These are phyloP conservation scores for Platorchestia sp. DNA, from an alignment of 1,140 invertebrate species.

Conservation along the genomic window DNA sequence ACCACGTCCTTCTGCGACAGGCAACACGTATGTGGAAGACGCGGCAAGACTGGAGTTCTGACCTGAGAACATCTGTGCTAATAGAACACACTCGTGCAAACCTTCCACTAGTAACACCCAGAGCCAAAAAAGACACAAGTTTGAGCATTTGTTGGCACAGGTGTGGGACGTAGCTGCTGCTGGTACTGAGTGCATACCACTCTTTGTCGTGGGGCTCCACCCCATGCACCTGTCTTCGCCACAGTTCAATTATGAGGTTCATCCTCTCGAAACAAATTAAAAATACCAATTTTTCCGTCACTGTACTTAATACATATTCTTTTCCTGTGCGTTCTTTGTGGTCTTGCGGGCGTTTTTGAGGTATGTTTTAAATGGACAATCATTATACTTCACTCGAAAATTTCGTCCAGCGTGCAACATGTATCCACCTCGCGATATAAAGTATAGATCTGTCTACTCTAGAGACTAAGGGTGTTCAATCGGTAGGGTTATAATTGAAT, in stretches of 20 bases:
- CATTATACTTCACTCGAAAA: too few relatives aligned
- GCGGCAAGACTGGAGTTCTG: not conserved
- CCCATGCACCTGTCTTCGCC: too few relatives aligned
- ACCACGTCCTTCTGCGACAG: not conserved
- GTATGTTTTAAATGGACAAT: not conserved
- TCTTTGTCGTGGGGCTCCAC: not conserved
- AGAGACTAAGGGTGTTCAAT: too few relatives aligned
- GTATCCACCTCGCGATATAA: too few relatives aligned
- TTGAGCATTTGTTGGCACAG: constrained; percentile 6
- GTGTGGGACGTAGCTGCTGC: not conserved
- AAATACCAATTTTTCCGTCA: not conserved
- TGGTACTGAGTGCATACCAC: not conserved
- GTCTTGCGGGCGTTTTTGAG: not conserved
- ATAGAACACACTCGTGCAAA: not conserved
- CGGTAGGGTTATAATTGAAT: too few relatives aligned
- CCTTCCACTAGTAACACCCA: not conserved
- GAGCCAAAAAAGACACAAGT: not conserved
- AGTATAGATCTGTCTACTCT: too few relatives aligned
- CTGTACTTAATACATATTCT: not conserved
- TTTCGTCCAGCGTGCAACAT: too few relatives aligned
- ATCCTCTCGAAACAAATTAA: not conserved
- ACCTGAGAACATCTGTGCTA: not conserved
- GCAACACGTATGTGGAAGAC: not conserved
- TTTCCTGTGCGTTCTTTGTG: not conserved
- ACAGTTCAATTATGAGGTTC: not conserved